These are phyloP conservation scores for Diadegma fenestrale DNA, from an alignment of 2,888 invertebrate genomes.

Conservation along the genomic window DNA sequence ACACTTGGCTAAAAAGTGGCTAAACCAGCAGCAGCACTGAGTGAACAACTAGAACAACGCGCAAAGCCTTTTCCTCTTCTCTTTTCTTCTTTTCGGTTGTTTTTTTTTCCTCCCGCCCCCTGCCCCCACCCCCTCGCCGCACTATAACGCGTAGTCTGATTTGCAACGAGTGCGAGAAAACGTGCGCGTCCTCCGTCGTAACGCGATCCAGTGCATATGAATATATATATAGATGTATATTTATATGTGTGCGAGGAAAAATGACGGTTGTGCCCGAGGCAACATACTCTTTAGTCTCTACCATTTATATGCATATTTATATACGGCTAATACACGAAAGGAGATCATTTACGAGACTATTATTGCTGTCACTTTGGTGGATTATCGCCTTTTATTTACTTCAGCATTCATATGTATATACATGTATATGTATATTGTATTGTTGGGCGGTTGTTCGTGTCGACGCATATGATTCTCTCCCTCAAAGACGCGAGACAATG, in stretches of 20 bases:
- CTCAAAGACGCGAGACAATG: constrained; percentile 69
- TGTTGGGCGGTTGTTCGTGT: constrained; percentile 69
- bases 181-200: constrained; percentile 7
- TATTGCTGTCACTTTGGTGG: neutral
- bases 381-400: constrained; percentile 4
- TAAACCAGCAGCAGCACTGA: constrained; percentile 52
- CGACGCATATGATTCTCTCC: constrained; percentile 80
- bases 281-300: constrained; percentile 44
- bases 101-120: neutral
- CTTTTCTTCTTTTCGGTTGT: neutral
- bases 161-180: constrained; percentile 36
- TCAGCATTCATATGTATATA: constrained; percentile 13
- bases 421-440: constrained; percentile 27
- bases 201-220: neutral
- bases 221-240: neutral
- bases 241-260: constrained; percentile 7
- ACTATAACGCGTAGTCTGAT: neutral
- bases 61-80: neutral
- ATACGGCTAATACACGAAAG: constrained; percentile 13
- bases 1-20: constrained; percentile 38
- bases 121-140: no score
- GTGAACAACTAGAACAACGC: constrained; percentile 55
- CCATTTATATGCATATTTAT: constrained; percentile 24
- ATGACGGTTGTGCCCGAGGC: constrained; percentile 5
- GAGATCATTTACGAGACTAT: neutral